Percentiles rank a stretch among this genome's conserved stretches.
These are phyloP conservation scores for Labeo rohita DNA, from an alignment of 2,113 vertebrate genomes.

Conservation along the genomic window DNA sequence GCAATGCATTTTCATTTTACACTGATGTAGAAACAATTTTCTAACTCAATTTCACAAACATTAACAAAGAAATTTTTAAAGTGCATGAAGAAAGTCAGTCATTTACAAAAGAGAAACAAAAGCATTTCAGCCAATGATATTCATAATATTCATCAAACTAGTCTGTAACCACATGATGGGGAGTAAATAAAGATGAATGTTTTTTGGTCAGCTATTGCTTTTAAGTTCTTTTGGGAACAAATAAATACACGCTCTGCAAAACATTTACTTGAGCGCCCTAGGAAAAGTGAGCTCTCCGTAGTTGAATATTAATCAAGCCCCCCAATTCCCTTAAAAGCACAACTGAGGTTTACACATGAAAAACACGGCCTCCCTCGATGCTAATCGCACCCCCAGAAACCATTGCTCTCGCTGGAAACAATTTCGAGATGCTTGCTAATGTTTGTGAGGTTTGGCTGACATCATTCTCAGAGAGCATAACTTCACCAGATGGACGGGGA, in stretches of 20 bases:
- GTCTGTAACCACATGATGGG: background rate
- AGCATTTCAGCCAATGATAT: background rate
- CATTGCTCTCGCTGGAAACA: slow-evolving; percentile 31
- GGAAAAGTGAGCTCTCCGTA: background rate
- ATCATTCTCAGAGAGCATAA: slow-evolving; percentile 40
- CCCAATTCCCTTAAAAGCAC: background rate
- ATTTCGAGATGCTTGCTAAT: slow-evolving; percentile 35
- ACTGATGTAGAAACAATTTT: no score
- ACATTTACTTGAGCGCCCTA: background rate
- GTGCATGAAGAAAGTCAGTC: no score
- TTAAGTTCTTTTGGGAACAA: background rate
- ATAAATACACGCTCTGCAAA: background rate
- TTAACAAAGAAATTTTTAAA: no score
- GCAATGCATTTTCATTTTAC: no score
- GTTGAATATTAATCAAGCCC: slow-evolving; percentile 4
- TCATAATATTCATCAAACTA: background rate
- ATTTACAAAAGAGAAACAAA: no score
- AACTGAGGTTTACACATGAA: slow-evolving; percentile 27
- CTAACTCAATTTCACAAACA: no score
- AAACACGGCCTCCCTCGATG: background rate
- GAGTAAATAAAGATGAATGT: background rate
- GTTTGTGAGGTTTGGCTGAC: slow-evolving; percentile 41
- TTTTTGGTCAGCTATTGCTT: background rate
- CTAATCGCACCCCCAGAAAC: slow-evolving; percentile 33
- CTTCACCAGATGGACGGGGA: slow-evolving; percentile 51